Percentiles rank a stretch among this genome's conserved stretches.
Evolutionary conservation across 2,797 vertebrate species (phyloP).

Genomic region (Hoplostethus mediterraneus): DNA sequence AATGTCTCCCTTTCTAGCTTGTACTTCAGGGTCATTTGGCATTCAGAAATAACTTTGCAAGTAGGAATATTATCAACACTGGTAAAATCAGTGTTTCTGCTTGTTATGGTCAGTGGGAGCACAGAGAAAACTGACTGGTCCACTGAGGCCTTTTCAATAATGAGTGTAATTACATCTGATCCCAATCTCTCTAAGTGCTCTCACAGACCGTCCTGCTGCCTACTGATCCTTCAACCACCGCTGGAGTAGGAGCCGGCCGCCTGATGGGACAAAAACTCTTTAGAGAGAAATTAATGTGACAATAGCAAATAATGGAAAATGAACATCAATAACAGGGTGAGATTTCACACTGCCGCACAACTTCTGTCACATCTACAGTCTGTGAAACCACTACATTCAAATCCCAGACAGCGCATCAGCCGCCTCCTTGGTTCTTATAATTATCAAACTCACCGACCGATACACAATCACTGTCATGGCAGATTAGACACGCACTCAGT

Average conservation of each 20-base stretch:
- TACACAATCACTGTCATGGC: not conserved
- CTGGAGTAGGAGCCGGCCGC: slow-evolving; percentile 30
- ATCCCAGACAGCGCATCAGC: not conserved
- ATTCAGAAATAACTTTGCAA: slow-evolving; percentile 20
- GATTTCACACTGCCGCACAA: not conserved
- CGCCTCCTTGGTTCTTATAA: too few relatives aligned
- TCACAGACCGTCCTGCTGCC: slow-evolving; percentile 46
- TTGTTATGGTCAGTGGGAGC: slow-evolving; percentile 51
- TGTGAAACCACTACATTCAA: too few relatives aligned
- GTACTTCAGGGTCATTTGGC: not conserved
- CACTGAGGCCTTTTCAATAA: slow-evolving; percentile 50
- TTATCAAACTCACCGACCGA: not conserved
- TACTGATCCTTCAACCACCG: slow-evolving; percentile 45
- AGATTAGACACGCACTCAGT: not conserved
- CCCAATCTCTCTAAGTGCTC: slow-evolving; percentile 62
- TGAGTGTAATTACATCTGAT: slow-evolving; percentile 63
- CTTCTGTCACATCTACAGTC: too few relatives aligned
- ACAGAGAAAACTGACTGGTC: slow-evolving; percentile 54
- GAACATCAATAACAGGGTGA: slow-evolving; percentile 30
- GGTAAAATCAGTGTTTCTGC: slow-evolving; percentile 30
- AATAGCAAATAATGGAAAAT: slow-evolving; percentile 33
- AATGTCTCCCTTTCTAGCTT: not conserved
- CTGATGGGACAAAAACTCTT: slow-evolving; percentile 22
- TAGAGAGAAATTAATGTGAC: slow-evolving; percentile 42
- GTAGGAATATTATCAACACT: slow-evolving; percentile 24